Percentiles rank a stretch among this genome's conserved stretches.
Conservation (phyloP, 2,113 vertebrate genomes). For the Ctenomys sociabilis region DNA sequence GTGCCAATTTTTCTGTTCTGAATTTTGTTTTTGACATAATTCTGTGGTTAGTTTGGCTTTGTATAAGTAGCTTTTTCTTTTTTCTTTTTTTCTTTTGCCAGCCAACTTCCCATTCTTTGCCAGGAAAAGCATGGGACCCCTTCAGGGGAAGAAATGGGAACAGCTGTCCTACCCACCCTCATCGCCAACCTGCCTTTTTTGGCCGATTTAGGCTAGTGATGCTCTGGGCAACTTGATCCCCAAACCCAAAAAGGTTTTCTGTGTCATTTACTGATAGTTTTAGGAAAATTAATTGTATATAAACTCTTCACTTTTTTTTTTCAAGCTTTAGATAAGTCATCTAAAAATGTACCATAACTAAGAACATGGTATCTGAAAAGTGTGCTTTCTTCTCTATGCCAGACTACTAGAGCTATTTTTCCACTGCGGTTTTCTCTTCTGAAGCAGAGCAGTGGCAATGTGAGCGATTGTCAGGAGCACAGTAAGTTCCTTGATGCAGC, state of each 20-base stretch:
- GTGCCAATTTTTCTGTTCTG: conserved; percentile 38
- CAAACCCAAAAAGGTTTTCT: conserved; percentile 56
- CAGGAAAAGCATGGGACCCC: conserved; percentile 47
- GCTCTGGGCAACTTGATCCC: not conserved
- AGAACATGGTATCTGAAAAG: conserved; percentile 59
- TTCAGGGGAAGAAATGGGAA: conserved; percentile 67
- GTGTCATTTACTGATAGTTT: conserved; percentile 63
- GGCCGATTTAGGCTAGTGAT: conserved; percentile 30
- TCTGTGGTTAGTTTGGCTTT: conserved; percentile 47
- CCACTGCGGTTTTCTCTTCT: conserved; percentile 74
- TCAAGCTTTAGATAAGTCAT: conserved; percentile 69
- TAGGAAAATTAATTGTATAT: conserved; percentile 38
- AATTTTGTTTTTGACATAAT: conserved; percentile 53
- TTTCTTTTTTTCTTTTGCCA: not conserved
- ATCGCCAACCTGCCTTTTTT: conserved; percentile 51
- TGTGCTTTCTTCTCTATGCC: conserved; percentile 71
- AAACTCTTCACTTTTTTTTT: conserved; percentile 64
- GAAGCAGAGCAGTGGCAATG: conserved; percentile 69
- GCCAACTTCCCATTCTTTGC: conserved; percentile 25
- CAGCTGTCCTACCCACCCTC: conserved; percentile 56
- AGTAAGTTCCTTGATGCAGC: conserved; percentile 72
- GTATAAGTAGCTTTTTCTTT: not conserved
- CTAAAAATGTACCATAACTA: conserved; percentile 63
- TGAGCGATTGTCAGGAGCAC: conserved; percentile 79
- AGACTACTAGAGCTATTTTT: conserved; percentile 73